Evolutionary conservation across 2,888 invertebrate species (phyloP), one percentile per base, ranked within the genome.

Genomic region (Euproctis similis): DNA sequence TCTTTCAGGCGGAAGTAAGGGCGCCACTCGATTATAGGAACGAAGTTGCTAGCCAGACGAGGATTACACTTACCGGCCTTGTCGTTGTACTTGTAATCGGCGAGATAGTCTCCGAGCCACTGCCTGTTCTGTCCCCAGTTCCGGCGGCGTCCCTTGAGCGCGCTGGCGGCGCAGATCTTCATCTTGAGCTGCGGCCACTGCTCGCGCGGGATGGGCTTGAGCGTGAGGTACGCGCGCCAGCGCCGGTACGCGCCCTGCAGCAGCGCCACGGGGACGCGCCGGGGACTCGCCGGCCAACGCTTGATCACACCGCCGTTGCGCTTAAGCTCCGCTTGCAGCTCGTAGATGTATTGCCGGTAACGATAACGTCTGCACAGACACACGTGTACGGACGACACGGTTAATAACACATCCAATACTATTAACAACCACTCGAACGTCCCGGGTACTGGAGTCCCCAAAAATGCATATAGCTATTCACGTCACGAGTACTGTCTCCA

Each of bases 211-310:
- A 96, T 88, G 34, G 90, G 90, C 50, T 87, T 86, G n/a, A 98
- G 87, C 29, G 94, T 89, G 88, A 94, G 94, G 74, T 87, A 90
- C 0, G 96, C 97, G 32, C 96, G 86, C 97, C 97, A 98, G 45
- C 92, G 86, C n/a, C 90, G 86, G 59, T 87, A 92, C 8, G 92
- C 88, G 2, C 46, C 63, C 41, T 54, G 58, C 10, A 87, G 67
- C 1, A 87, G 77, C 8, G 91, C 87, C 1, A 89, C 89, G 8
- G 1, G 24, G 12, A 40, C 26, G 86, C 69, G 24, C 88, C 82
- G 0, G 93, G 86, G 0, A 91, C 88, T 11, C 1, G 80, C 67
- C 0, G 97, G 97, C 98, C 98, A 98, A 18, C 82, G 78, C 11
- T 28, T 23, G 24, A 81, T 42, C 1, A 56, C 28, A 36, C 67